Conservation (phyloP, 2,113 vertebrate genomes). For the Chloroceryle aenea region DNA sequence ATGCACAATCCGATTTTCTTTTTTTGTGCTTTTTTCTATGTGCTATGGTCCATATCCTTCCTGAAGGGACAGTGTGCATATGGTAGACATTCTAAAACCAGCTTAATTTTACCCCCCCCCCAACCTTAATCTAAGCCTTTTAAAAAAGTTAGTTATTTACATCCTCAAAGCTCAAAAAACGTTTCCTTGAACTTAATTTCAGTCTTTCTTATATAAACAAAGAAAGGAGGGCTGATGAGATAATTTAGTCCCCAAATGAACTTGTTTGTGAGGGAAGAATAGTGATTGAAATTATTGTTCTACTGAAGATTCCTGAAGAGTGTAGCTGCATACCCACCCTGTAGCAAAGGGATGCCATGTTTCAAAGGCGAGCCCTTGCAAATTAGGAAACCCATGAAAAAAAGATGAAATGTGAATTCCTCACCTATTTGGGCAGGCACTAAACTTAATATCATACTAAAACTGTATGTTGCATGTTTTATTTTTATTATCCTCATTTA, state of each 20-base stretch:
- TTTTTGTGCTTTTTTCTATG: background rate
- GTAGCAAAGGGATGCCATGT: background rate
- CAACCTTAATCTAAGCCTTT: background rate
- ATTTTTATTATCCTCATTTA: background rate
- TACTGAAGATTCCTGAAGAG: background rate
- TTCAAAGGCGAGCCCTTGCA: background rate
- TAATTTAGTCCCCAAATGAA: constrained; percentile 3
- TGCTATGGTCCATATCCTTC: background rate
- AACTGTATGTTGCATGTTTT: background rate
- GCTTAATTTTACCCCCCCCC: background rate
- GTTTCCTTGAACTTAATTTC: constrained; percentile 45
- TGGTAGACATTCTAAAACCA: constrained; percentile 2
- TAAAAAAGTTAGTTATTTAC: background rate
- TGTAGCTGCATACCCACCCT: background rate
- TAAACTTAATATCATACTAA: background rate
- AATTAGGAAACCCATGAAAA: background rate
- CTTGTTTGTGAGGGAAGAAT: constrained; percentile 2
- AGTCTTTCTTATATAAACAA: constrained; percentile 41
- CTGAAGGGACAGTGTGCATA: background rate
- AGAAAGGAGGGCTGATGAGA: background rate
- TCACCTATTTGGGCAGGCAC: background rate
- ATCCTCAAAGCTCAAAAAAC: constrained; percentile 22
- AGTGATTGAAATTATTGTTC: background rate
- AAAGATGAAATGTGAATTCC: background rate
- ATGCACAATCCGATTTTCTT: background rate